Percentiles rank a stretch among this genome's conserved stretches.
Evolutionary conservation across 2,888 invertebrate genomes (phyloP).

Genomic region (Melangyna quadrimaculata): DNA sequence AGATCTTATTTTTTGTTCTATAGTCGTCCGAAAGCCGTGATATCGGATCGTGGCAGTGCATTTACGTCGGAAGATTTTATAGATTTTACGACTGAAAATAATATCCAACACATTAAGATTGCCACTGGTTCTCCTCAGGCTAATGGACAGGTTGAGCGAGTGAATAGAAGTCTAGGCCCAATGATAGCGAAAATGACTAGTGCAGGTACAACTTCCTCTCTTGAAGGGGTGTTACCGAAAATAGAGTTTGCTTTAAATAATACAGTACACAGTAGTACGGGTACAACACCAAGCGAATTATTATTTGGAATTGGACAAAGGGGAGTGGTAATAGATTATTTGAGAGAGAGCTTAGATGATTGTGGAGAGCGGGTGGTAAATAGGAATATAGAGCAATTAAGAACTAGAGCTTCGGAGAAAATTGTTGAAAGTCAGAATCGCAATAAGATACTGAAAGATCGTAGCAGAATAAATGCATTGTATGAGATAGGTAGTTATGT

Average conservation of each 20-base stretch:
- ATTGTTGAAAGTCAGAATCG: slow-evolving; percentile 17
- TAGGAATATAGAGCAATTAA: slow-evolving; percentile 7
- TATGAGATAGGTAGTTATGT: slow-evolving; percentile 72
- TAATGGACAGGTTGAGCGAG: slow-evolving; percentile 38
- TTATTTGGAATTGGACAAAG: no score
- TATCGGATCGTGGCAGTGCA: slow-evolving; percentile 36
- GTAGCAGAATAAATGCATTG: not conserved
- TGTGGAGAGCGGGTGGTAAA: not conserved
- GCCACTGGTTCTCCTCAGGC: slow-evolving; percentile 39
- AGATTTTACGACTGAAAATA: slow-evolving; percentile 10
- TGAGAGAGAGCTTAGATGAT: slow-evolving; percentile 55
- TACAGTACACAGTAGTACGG: no score
- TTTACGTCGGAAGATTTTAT: slow-evolving; percentile 29
- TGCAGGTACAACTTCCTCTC: not conserved
- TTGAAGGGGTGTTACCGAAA: no score
- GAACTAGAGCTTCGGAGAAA: slow-evolving; percentile 7
- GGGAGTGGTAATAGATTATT: slow-evolving; percentile 67
- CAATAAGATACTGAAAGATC: slow-evolving; percentile 19
- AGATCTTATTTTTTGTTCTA: slow-evolving; percentile 24
- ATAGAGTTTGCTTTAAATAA: no score
- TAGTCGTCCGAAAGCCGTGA: slow-evolving; percentile 6
- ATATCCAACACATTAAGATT: slow-evolving; percentile 16
- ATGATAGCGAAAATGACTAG: slow-evolving; percentile 25
- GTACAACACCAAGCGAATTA: no score
- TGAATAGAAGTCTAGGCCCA: no score